phyloP scores from a whole-genome alignment of 2,113 vertebrate species.

The Lophura nycthemera region DNA sequence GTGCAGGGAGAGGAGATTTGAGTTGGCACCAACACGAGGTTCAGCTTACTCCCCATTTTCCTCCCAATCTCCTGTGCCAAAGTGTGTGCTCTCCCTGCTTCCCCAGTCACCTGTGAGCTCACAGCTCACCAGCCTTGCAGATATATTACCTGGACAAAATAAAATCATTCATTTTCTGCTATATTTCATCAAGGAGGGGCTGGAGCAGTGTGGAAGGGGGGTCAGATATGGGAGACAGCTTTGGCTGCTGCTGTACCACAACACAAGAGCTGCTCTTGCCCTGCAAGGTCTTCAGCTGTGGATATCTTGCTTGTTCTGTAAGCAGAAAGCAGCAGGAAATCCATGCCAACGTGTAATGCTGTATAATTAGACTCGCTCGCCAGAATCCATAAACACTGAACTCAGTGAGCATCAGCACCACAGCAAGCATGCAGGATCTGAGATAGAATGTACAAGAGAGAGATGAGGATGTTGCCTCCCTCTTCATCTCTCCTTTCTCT shows the following conservation, averaged over 20 bases:
- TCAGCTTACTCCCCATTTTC: background rate
- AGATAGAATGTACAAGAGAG: background rate
- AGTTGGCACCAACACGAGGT: background rate
- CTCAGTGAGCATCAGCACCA: background rate
- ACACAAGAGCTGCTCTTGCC: constrained; percentile 7
- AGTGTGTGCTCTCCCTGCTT: background rate
- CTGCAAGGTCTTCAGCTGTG: constrained; percentile 29
- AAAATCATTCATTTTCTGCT: background rate
- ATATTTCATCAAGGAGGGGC: background rate
- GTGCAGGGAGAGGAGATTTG: background rate
- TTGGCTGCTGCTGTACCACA: background rate
- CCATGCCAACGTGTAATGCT: constrained; percentile 1
- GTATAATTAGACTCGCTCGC: constrained; percentile 23
- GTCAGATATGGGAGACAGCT: background rate
- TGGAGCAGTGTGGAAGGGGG: background rate
- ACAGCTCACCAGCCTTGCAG: background rate
- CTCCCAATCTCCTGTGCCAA: background rate
- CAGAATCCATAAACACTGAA: constrained; percentile 32
- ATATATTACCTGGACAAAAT: background rate
- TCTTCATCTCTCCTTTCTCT: background rate
- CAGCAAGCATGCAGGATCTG: background rate
- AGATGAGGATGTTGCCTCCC: background rate
- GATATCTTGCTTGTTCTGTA: constrained; percentile 12
- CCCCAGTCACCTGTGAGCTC: background rate
- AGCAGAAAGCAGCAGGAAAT: constrained; percentile 15